Evolutionary conservation across 2,888 invertebrate species (phyloP), one percentile per base, ranked within the genome.

Genomic region (Creontiades dilutus): DNA sequence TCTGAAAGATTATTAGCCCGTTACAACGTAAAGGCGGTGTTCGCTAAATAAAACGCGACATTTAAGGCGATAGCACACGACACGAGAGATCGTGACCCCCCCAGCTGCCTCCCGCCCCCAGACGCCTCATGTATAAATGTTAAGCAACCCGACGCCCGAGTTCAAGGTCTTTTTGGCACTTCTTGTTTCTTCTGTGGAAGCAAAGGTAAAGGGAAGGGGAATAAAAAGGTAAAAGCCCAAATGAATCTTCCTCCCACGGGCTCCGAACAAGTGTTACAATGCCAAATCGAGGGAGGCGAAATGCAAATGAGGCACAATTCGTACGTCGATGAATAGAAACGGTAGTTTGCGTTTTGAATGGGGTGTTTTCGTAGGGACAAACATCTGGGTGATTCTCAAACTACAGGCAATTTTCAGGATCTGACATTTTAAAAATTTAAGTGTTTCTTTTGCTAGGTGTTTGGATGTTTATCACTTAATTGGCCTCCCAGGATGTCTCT

Each of bases 21-120:
- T 68, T 68, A 68, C 23, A 23, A 23, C 68, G 19, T 68, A 68
- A 61, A 3, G 27, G n/a, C 27, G 68, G n/a, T 68, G 52, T 68
- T 68, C 68, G 68, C 68, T 23, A 23, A 19, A 68, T 68, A 23
- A 68, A 68, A n/a, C 23, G 68, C 68, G 68, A 68, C 68, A 68
- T 68, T 68, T 68, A 68, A 68, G 68, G 68, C 19, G 68, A 12
- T 68, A 23, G 68, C 68, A 68, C 68, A 68, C 68, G 68, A 68
- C 61, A 61, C 68, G 68, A 68, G 23, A 68, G 68, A 68, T 68
- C 68, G 68, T 68, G 68, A 68, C 68, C 68, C 61, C 61, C 61
- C 52, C 52, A 37, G 37, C 37, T 7, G 37, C 37, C 16, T 7
- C 52, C 52, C 52, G 11, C 52, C 52, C 52, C 5, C 13, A n/a